Evolutionary conservation across 2,797 vertebrate genomes (phyloP).

Genomic region (Ispidina lecontei): DNA sequence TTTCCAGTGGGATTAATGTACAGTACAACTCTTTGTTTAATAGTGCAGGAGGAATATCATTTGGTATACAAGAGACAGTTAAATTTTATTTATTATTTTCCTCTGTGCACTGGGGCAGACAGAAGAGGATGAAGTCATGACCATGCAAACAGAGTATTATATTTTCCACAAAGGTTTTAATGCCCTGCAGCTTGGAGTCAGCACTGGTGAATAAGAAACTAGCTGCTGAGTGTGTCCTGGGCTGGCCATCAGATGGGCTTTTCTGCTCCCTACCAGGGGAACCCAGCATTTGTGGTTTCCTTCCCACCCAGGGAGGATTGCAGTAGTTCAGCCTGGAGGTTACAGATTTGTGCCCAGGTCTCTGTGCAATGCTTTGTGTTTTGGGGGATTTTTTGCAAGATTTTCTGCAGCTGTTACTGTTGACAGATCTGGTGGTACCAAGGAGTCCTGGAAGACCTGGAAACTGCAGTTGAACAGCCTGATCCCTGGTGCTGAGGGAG

Average conservation of each 20-base stretch:
- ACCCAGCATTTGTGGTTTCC: not conserved
- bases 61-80: slow-evolving; percentile 16
- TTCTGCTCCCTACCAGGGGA: not conserved
- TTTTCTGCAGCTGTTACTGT: not conserved
- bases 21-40: slow-evolving; percentile 54
- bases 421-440: not conserved
- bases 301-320: not conserved
- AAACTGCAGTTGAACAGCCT: not conserved
- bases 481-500: not conserved
- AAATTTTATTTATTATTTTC: slow-evolving; percentile 52
- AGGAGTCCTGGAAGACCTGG: not conserved
- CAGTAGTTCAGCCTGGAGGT: not conserved
- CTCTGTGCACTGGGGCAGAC: not conserved
- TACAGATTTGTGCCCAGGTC: not conserved
- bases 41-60: slow-evolving; percentile 35
- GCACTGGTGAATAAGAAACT: not conserved
- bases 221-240: not conserved
- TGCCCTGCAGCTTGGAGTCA: not conserved
- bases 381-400: accelerated
- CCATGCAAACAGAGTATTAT: not conserved
- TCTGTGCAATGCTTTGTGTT: not conserved
- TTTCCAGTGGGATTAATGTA: slow-evolving; percentile 44
- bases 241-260: not conserved
- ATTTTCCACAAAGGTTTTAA: not conserved
- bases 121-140: not conserved